Percentiles rank a stretch among this genome's conserved stretches.
Conservation (phyloP, 2,888 invertebrate species). For the Lasioglossum calceatum region DNA sequence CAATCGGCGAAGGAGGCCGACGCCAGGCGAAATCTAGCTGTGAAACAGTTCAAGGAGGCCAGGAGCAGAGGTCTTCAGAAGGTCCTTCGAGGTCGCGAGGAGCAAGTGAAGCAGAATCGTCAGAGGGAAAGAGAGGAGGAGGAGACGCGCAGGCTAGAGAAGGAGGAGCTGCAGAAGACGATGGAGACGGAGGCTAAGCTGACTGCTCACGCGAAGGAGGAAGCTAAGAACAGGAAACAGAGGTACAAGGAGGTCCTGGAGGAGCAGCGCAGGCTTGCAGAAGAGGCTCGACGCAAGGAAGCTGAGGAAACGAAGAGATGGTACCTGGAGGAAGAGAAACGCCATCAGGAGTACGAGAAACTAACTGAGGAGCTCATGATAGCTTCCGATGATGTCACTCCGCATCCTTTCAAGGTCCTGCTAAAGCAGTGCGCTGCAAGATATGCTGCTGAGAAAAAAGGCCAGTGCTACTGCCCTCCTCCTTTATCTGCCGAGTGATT, state of each 20-base stretch:
- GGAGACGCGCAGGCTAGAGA: conserved; percentile 57
- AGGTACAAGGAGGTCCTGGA: conserved; percentile 71
- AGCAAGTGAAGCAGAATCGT: conserved; percentile 68
- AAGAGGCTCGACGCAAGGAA: conserved; percentile 59
- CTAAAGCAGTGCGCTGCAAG: conserved; percentile 70
- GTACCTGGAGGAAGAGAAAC: conserved; percentile 47
- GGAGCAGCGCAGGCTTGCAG: conserved; percentile 65
- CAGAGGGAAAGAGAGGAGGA: conserved; percentile 57
- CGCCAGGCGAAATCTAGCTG: conserved; percentile 61
- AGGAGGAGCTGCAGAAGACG: conserved; percentile 57
- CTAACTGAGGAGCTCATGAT: conserved; percentile 68
- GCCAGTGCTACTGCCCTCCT: conserved; percentile 67
- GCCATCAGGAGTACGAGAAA: conserved; percentile 68
- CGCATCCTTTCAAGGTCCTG: conserved; percentile 74
- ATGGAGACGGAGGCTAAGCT: conserved; percentile 66
- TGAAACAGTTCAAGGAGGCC: conserved; percentile 61
- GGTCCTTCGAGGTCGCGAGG: conserved; percentile 68
- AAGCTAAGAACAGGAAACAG: conserved; percentile 57
- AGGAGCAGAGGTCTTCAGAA: conserved; percentile 62
- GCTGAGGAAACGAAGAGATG: conserved; percentile 58
- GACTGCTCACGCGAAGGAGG: conserved; percentile 44
- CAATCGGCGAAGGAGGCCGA: conserved; percentile 57
- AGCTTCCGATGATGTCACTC: conserved; percentile 73
- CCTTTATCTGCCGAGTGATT: conserved; percentile 17
- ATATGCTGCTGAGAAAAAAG: conserved; percentile 65